These are phyloP conservation scores for Adelosebastes latens DNA, from an alignment of 2,797 vertebrate species.

Conservation along the genomic window DNA sequence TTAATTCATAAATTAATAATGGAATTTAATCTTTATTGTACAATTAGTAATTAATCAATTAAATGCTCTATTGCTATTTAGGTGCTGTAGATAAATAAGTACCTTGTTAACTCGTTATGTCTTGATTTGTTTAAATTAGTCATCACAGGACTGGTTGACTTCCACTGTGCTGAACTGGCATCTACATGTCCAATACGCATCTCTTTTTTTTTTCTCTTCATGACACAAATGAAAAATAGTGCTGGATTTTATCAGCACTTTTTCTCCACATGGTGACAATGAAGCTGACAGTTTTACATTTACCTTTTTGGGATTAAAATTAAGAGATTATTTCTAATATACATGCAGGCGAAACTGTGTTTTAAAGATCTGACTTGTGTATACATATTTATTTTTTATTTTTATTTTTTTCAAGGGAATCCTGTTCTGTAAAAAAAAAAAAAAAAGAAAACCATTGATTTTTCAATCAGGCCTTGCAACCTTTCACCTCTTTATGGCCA, in stretches of 20 bases:
- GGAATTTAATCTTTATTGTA: too few species aligned
- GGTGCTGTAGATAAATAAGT: background rate
- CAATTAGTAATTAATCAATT: too few species aligned
- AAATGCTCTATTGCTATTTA: too few species aligned
- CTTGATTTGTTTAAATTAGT: background rate
- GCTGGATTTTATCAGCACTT: conserved; percentile 1
- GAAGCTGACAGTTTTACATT: background rate
- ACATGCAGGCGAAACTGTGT: background rate
- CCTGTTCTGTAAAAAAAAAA: background rate
- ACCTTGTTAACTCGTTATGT: background rate
- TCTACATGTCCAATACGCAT: background rate
- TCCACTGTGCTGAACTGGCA: background rate
- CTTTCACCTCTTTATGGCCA: background rate
- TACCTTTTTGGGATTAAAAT: background rate
- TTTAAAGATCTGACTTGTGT: too few species aligned
- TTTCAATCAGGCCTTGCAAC: background rate
- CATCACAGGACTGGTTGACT: background rate
- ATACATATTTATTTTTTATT: background rate
- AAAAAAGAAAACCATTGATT: background rate
- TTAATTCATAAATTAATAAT: too few species aligned
- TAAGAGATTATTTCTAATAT: background rate
- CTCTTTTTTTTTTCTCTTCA: background rate
- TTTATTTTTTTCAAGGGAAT: background rate
- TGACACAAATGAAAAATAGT: conserved; percentile 53
- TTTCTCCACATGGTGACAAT: background rate